Percentiles rank a stretch among this genome's conserved stretches.
Conservation (phyloP, 37 sponge, comb jelly and placozoan genomes). For the Beroe forskalii region DNA sequence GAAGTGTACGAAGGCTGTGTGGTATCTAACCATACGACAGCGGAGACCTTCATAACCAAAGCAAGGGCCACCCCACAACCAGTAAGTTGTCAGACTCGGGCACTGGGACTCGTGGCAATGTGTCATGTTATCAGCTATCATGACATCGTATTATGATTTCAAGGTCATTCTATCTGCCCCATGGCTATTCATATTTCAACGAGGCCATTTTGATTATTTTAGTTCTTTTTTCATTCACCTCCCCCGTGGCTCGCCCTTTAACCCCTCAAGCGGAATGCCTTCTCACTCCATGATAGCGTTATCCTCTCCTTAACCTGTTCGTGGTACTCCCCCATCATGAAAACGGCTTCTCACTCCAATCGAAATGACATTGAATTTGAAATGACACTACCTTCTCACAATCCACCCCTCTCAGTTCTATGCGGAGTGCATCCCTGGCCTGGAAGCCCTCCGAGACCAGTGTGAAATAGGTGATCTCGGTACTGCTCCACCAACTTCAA, state of each 20-base stretch:
- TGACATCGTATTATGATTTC: no score
- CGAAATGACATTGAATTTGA: no score
- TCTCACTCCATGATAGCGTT: not conserved
- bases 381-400: not conserved
- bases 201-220: no score
- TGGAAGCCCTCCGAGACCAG: conserved; percentile 24
- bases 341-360: no score
- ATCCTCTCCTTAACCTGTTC: no score
- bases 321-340: no score
- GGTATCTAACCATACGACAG: not conserved
- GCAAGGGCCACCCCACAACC: not conserved
- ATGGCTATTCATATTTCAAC: no score
- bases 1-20: not conserved
- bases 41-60: not conserved
- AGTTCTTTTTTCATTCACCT: no score
- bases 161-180: no score
- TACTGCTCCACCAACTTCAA: not conserved
- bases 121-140: no score
- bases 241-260: not conserved
- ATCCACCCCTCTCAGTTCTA: not conserved
- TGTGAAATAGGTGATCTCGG: not conserved
- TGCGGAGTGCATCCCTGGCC: conserved; percentile 3
- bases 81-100: no score
- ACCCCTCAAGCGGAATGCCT: not conserved
- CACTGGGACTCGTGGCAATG: no score